Evolutionary conservation across 2,113 vertebrate genomes (phyloP).

Genomic region (Azemiops feae): DNA sequence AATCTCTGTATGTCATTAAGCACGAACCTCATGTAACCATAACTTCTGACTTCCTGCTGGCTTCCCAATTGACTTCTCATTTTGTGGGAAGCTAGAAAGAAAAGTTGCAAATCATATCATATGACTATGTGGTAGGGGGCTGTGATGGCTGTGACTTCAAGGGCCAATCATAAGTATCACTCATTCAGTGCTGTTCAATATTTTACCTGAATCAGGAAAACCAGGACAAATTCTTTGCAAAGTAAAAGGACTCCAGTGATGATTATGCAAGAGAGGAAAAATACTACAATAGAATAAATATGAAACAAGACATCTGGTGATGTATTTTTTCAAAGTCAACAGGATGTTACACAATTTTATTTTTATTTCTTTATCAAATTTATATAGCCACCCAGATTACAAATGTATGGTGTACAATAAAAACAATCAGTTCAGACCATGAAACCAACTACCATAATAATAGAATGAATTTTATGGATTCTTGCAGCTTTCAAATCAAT

Average conservation of each 20-base stretch:
- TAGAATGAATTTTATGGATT: neutral
- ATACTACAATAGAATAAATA: neutral
- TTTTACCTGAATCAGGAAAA: neutral
- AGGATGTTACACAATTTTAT: neutral
- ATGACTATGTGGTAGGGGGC: neutral
- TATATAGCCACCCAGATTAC: neutral
- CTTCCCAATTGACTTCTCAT: neutral
- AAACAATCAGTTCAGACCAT: neutral
- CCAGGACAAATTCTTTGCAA: neutral
- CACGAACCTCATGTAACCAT: neutral
- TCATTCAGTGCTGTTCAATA: neutral
- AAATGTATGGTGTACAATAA: neutral
- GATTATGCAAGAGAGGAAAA: neutral
- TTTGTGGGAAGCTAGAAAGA: neutral
- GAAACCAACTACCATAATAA: neutral
- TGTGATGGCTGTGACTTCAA: neutral
- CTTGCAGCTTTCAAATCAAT: neutral
- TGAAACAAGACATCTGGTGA: neutral
- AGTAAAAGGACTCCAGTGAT: neutral
- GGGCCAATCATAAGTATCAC: neutral
- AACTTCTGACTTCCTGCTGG: neutral
- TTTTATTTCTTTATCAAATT: neutral
- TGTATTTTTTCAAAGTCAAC: neutral
- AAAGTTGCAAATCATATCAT: neutral
- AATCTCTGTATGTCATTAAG: neutral